These are phyloP conservation scores for Sinohyriopsis cumingii DNA, from an alignment of 2,888 invertebrate species.

Conservation along the genomic window DNA sequence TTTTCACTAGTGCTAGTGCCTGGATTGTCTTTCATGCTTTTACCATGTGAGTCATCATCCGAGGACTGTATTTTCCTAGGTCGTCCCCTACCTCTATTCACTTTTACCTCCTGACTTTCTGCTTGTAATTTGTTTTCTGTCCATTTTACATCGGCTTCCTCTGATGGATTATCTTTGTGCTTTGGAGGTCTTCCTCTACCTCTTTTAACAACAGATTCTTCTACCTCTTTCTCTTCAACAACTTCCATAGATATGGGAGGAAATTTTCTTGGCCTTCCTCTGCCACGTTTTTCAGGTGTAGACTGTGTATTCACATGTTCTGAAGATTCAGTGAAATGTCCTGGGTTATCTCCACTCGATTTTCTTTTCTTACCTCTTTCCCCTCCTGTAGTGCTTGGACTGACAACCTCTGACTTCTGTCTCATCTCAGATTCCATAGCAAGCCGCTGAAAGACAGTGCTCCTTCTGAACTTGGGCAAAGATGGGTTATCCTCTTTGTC, in stretches of 20 bases:
- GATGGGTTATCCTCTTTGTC: slow-evolving; percentile 17
- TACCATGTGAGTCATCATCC: background rate
- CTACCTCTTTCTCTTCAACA: background rate
- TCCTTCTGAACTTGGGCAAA: slow-evolving; percentile 24
- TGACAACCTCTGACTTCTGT: slow-evolving; percentile 21
- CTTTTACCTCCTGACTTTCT: background rate
- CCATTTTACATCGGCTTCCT: slow-evolving; percentile 1
- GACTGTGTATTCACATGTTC: background rate
- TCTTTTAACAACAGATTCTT: slow-evolving; percentile 1
- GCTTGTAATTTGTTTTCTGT: background rate
- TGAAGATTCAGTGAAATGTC: background rate
- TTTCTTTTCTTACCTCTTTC: slow-evolving; percentile 1
- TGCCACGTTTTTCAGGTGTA: slow-evolving; percentile 17
- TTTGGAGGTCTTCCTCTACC: slow-evolving; percentile 27
- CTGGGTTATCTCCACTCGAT: slow-evolving; percentile 2
- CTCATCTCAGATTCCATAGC: slow-evolving; percentile 40
- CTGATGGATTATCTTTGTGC: slow-evolving; percentile 8
- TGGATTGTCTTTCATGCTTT: background rate
- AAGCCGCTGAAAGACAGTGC: slow-evolving; percentile 36
- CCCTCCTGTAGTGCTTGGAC: background rate
- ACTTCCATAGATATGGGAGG: background rate
- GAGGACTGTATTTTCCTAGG: slow-evolving; percentile 14
- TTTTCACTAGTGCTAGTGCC: too few relatives aligned
- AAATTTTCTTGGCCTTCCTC: slow-evolving; percentile 25
- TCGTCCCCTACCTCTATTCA: slow-evolving; percentile 21